Evolutionary conservation across 1,140 invertebrate species (phyloP), one percentile per base, ranked within the genome.

Genomic region (Whitmania pigra): DNA sequence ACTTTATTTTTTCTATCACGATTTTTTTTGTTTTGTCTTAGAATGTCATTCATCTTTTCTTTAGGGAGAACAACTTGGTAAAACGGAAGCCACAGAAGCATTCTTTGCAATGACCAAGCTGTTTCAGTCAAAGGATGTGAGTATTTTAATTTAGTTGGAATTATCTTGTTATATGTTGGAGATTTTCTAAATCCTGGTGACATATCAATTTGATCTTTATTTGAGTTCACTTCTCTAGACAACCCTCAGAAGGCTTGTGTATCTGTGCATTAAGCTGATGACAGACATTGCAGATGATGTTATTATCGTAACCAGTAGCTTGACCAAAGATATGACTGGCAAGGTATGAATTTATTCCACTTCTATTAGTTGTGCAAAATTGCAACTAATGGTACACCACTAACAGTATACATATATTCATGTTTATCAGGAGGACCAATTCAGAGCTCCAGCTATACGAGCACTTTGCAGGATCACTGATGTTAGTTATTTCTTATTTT

Each of bases 71-170:
- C 73, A 71, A 43, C 67, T 71, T 75, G 27, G 67, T 31, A 75
- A 70, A 11, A 74, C 69, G 0, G 97, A 99, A 84, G 97, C 96
- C 0, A 99, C 96, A 15, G 95, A 98, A 78, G 90, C 91, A 22
- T 99, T 99, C 82, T 99, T 99, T 85, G 95, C 96, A 15, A 97
- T 98, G 87, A 99, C 97, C 1, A 99, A 99, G 83, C 83, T 99
- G 11, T 99, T 98, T 82, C 97, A 99, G 82, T 95, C 91, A 0
- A 91, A 92, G 79, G 95, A 99, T 86, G 89, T 94, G 76, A 80
- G 78, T 77, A 7, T 11, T 31, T 53, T 20, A 54, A 53, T 18
- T 15, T 63, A 22, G n/a, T 60, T 63, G 40, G 13, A 31, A 63
- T 72, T 36, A 40, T 22, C 57, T 72, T 71, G 22, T 71, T 66